These are phyloP conservation scores for Distichodus sexfasciatus DNA, from an alignment of 2,797 vertebrate species.

Conservation along the genomic window DNA sequence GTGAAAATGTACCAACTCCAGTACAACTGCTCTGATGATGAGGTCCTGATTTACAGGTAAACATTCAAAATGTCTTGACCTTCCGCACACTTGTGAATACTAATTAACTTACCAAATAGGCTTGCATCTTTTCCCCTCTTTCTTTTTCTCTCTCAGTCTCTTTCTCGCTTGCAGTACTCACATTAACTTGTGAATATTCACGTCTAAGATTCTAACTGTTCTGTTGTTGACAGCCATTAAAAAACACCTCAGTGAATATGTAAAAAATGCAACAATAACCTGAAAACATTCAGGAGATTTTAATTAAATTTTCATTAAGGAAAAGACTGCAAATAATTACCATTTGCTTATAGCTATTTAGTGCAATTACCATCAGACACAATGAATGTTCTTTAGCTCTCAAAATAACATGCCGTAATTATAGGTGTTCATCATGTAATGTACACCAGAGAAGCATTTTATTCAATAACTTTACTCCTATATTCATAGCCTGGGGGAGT, in stretches of 20 bases:
- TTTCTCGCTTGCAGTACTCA: neutral
- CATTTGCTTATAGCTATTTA: slow-evolving; percentile 1
- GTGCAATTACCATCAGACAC: neutral
- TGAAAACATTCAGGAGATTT: neutral
- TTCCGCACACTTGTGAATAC: slow-evolving; percentile 20
- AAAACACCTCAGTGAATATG: neutral
- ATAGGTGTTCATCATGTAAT: neutral
- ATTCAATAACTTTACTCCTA: neutral
- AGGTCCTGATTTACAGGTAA: slow-evolving; percentile 99
- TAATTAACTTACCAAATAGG: slow-evolving; percentile 14
- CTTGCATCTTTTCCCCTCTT: neutral
- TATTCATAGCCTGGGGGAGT: neutral
- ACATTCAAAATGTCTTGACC: slow-evolving; percentile 25
- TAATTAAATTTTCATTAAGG: neutral
- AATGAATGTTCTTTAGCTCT: no score
- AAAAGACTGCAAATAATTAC: neutral
- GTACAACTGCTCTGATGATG: slow-evolving; percentile 97
- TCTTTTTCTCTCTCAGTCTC: neutral
- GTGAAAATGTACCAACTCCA: slow-evolving; percentile 99
- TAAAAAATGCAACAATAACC: neutral
- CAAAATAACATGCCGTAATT: slow-evolving; percentile 6
- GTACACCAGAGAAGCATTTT: neutral
- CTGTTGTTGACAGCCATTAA: neutral
- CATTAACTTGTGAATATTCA: no score
- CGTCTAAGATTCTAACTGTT: neutral